Base-by-base conservation (phyloP, 1,140 invertebrate genomes). In the Octopus bimaculoides region DNA sequence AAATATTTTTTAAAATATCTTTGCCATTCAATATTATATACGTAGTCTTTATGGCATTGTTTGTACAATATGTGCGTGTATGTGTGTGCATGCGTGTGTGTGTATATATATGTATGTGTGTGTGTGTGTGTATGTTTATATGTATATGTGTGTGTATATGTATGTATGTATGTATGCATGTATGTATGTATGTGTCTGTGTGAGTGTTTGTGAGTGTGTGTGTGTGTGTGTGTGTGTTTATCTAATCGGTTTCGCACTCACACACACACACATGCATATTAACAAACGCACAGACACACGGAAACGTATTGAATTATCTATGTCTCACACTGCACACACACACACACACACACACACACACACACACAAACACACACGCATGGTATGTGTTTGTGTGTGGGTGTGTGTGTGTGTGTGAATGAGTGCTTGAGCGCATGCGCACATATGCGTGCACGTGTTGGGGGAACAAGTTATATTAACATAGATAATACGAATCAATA, bases 281-380 rank as follows among this genome's bases (percentile, higher is more conserved):
- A 12, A 61, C 17, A 61, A 9, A 61, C 56, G 1, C 56, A 61
- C 17, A 61, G 9, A 61, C 17, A 61, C 17, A 61, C 17, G 17
- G 9, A 61, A 9, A 61, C 56, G 17, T 61, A 61, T 61, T 12
- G 9, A 61, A 9, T 12, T 17, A 61, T 17, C 9, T 17, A 61
- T 61, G 17, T 61, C 1, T 61, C 9, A 12, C 9, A 9, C 9
- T 17, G 17, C 56, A 61, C 56, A 61, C 56, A 61, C 56, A 61
- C 56, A 61, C 56, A 61, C 56, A 61, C 56, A 61, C 56, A 61
- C 56, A 61, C 56, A 61, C 56, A 61, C 56, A 61, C 56, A 61
- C 56, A 61, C 56, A 61, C 56, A 61, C 56, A 61, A 1, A 61
- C 56, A 61, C 56, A 61, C 56, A 61, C 56, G 17, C 56, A 61